phyloP scores from a whole-genome alignment of 2,113 vertebrate genomes.

The Mus musculus region DNA sequence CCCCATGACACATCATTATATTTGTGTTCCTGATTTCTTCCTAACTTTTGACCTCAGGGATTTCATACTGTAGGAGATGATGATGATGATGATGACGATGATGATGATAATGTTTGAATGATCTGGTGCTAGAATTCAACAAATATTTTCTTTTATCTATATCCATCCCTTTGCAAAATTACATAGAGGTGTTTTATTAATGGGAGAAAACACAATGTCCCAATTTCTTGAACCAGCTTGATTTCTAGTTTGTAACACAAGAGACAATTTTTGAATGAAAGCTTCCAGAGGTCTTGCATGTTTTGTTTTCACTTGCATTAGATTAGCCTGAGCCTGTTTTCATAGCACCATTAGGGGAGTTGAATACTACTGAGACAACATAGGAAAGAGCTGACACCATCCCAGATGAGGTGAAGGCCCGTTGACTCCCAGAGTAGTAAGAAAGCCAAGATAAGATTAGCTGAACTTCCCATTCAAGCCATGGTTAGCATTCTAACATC shows the following conservation, averaged over 20 bases:
- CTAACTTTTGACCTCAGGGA: neutral
- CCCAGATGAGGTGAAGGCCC: neutral
- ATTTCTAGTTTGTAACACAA: neutral
- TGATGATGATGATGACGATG: neutral
- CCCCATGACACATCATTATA: neutral
- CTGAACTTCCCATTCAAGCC: neutral
- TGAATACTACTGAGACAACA: neutral
- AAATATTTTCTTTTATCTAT: neutral
- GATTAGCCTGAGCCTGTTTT: constrained; percentile 2
- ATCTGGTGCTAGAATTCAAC: neutral
- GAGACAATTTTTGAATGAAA: neutral
- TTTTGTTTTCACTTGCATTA: neutral
- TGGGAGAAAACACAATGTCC: neutral
- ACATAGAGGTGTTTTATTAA: neutral
- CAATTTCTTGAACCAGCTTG: neutral
- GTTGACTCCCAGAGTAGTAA: neutral
- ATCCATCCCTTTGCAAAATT: neutral
- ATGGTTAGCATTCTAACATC: neutral
- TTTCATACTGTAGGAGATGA: neutral
- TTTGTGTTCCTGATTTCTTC: neutral
- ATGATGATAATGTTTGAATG: neutral
- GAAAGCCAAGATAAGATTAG: neutral
- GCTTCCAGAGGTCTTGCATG: neutral
- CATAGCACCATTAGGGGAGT: neutral
- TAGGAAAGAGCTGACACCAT: neutral